A percentile compares a stretch with the other conserved stretches of the same genome.
phyloP scores from a whole-genome alignment of 2,888 invertebrate species.

The Blera fallax region DNA sequence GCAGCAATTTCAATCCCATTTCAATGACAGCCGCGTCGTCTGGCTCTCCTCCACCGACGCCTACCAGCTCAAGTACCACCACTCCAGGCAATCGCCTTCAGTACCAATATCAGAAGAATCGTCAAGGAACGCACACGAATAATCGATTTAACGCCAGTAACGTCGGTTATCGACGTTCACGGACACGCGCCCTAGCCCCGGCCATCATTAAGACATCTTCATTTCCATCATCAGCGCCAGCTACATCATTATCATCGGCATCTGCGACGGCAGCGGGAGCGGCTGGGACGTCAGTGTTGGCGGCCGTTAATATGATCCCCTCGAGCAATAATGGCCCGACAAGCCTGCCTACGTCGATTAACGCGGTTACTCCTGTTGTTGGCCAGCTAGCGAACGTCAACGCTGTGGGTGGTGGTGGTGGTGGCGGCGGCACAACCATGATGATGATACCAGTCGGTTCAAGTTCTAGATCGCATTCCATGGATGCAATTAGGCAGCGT shows the following conservation, averaged over 20 bases:
- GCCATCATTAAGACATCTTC: conserved; percentile 74
- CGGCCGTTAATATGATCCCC: conserved; percentile 66
- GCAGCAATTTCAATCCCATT: conserved; percentile 65
- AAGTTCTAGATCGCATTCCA: conserved; percentile 80
- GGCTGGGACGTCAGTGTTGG: conserved; percentile 40
- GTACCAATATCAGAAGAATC: conserved; percentile 80
- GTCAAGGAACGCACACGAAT: conserved; percentile 79
- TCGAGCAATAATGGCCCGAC: conserved; percentile 70
- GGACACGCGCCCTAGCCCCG: conserved; percentile 78
- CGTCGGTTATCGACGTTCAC: conserved; percentile 78
- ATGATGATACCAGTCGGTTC: conserved; percentile 74
- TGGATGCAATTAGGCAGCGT: conserved; percentile 80
- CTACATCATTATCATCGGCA: conserved; percentile 61
- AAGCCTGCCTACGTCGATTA: conserved; percentile 69
- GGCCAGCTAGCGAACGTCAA: conserved; percentile 43
- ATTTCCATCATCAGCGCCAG: conserved; percentile 71
- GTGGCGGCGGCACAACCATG: conserved; percentile 61
- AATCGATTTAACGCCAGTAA: conserved; percentile 77
- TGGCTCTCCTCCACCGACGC: conserved; percentile 23
- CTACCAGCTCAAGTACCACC: conserved; percentile 60
- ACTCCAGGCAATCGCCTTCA: conserved; percentile 73
- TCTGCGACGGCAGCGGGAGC: conserved; percentile 42
- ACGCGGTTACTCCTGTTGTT: conserved; percentile 64
- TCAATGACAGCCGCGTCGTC: conserved; percentile 46
- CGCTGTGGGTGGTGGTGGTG: conserved; percentile 65